These are phyloP conservation scores for Hippopotamyrus pictus DNA, from an alignment of 2,797 vertebrate genomes.

Conservation along the genomic window DNA sequence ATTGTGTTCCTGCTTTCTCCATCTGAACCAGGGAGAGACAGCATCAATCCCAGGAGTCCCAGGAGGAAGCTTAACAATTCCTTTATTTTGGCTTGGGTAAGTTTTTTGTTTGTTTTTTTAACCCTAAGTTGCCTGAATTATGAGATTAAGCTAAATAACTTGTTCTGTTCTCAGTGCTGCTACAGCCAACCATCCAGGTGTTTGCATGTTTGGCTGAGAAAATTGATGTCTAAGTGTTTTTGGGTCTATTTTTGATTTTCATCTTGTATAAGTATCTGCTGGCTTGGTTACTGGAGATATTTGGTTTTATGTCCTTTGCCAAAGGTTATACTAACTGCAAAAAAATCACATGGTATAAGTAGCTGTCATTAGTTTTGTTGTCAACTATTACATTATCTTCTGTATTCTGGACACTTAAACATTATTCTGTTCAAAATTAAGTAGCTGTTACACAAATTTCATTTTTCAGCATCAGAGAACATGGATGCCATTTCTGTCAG, in stretches of 20 bases:
- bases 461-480: not conserved
- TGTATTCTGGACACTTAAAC: not conserved
- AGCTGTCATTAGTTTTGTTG: not conserved
- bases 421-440: not conserved
- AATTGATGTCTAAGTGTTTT: not conserved
- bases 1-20: not conserved
- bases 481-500: not conserved
- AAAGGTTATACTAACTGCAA: not conserved
- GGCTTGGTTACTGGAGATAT: not conserved
- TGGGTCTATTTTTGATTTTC: not conserved
- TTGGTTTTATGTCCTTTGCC: not conserved
- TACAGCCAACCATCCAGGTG: not conserved
- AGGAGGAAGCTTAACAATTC: not conserved
- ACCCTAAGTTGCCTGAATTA: not conserved
- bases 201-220: not conserved
- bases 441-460: not conserved
- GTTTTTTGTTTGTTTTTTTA: not conserved
- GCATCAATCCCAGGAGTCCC: not conserved
- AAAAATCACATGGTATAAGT: not conserved
- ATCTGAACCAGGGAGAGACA: conserved; percentile 4
- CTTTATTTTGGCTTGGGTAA: conserved; percentile 9
- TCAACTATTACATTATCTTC: not conserved
- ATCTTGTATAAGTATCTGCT: not conserved
- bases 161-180: not conserved
- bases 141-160: not conserved